phyloP scores from a whole-genome alignment of 2,797 vertebrate species.

The Chiroxiphia lanceolata region DNA sequence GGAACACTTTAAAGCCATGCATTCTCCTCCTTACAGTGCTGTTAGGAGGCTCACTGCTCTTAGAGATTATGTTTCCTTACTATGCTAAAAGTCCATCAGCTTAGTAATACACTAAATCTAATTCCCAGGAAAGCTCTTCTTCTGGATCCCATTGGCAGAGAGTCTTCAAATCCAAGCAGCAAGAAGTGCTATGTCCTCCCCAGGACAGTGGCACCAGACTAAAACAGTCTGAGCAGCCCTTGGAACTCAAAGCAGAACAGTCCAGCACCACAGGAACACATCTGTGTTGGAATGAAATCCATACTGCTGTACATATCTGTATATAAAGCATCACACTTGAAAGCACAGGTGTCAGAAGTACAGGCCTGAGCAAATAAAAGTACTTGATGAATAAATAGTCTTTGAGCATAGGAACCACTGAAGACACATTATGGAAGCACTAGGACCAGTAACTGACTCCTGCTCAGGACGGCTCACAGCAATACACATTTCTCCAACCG shows the following conservation, averaged over 20 bases:
- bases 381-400: neutral
- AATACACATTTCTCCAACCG: neutral
- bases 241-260: neutral
- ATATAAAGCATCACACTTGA: neutral
- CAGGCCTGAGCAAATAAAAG: neutral
- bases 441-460: neutral
- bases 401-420: neutral
- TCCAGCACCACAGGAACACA: neutral
- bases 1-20: neutral
- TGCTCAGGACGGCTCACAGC: neutral
- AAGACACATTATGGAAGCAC: neutral
- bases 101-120: neutral
- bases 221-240: neutral
- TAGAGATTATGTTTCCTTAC: neutral
- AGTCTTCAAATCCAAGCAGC: neutral
- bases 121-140: neutral
- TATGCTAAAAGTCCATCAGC: neutral
- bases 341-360: neutral
- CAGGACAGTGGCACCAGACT: neutral
- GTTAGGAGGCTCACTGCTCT: neutral
- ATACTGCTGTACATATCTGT: neutral
- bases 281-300: neutral
- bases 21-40: neutral
- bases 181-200: neutral
- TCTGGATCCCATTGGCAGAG: neutral